Conservation (phyloP, 1,140 invertebrate species). For the Drosophila parvula region DNA sequence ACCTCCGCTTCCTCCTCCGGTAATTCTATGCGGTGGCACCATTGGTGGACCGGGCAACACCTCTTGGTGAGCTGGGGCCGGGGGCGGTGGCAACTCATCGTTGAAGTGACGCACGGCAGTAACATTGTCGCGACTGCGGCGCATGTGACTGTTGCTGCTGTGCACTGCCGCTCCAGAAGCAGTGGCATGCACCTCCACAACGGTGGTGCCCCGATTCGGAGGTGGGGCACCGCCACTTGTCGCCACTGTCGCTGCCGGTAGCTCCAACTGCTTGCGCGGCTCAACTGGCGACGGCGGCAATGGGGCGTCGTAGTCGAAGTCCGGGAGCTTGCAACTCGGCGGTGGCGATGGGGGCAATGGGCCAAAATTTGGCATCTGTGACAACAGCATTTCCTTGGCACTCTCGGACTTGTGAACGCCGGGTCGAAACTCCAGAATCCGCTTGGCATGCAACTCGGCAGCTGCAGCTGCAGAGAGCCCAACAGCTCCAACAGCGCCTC, state of each 20-base stretch:
- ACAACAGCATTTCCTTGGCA: slow-evolving; percentile 88
- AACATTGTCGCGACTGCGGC: slow-evolving; percentile 73
- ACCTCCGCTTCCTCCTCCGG: slow-evolving; percentile 45
- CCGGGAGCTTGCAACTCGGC: slow-evolving; percentile 75
- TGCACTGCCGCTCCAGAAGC: slow-evolving; percentile 66
- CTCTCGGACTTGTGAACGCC: slow-evolving; percentile 89
- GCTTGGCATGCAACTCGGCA: slow-evolving; percentile 68
- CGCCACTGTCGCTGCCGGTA: slow-evolving; percentile 90
- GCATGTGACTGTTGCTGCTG: slow-evolving; percentile 64
- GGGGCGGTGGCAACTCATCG: slow-evolving; percentile 72
- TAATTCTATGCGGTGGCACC: slow-evolving; percentile 89
- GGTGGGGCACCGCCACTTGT: slow-evolving; percentile 79
- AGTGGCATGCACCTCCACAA: slow-evolving; percentile 73
- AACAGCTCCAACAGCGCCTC: slow-evolving; percentile 5
- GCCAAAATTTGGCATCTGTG: slow-evolving; percentile 81
- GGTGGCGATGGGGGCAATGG: slow-evolving; percentile 83
- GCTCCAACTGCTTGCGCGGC: slow-evolving; percentile 62
- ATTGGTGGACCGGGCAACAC: slow-evolving; percentile 84
- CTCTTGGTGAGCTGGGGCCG: slow-evolving; percentile 68
- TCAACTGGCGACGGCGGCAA: slow-evolving; percentile 90
- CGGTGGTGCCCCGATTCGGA: slow-evolving; percentile 62
- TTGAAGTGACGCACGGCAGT: slow-evolving; percentile 69
- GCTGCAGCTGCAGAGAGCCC: slow-evolving; percentile 48
- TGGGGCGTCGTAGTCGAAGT: slow-evolving; percentile 86
- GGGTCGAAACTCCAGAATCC: slow-evolving; percentile 79